A percentile compares a stretch with the other conserved stretches of the same genome.
Evolutionary conservation across 2,113 vertebrate species (phyloP).

Genomic region (Symphodus melops): DNA sequence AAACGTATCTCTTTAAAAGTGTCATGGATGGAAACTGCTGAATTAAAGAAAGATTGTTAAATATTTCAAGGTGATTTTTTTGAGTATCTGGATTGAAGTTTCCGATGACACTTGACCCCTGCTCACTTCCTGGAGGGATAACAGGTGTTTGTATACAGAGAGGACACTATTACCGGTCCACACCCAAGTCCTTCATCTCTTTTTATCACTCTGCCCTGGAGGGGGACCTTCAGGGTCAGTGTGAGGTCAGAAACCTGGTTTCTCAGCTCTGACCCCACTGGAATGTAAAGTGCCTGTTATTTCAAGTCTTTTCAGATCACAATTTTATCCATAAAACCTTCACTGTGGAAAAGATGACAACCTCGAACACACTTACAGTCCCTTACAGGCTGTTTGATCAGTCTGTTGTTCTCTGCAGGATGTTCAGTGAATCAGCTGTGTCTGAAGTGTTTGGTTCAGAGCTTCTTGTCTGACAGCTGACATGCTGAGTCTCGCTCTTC

Average conservation of each 20-base stretch:
- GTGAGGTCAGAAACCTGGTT: constrained; percentile 20
- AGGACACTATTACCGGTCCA: neutral
- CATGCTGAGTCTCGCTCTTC: constrained; percentile 3
- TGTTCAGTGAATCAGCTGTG: neutral
- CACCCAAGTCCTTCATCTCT: neutral
- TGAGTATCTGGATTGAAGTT: neutral
- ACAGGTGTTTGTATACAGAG: neutral
- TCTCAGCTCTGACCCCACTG: neutral
- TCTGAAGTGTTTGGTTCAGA: neutral
- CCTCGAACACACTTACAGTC: too few relatives aligned
- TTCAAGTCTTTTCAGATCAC: neutral
- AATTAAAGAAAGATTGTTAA: too few relatives aligned
- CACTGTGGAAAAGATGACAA: neutral
- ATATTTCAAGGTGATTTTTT: too few relatives aligned
- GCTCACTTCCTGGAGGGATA: constrained; percentile 2
- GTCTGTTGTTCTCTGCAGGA: neutral
- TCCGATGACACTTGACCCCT: neutral
- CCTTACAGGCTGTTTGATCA: too few relatives aligned
- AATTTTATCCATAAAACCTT: neutral
- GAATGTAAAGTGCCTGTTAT: neutral
- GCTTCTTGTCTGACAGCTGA: constrained; percentile 8
- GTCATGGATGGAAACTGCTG: too few relatives aligned
- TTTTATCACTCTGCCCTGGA: constrained; percentile 6
- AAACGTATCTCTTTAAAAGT: too few relatives aligned
- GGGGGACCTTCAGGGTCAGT: constrained; percentile 3